A percentile compares a stretch with the other conserved stretches of the same genome.
phyloP scores from a whole-genome alignment of 2,797 vertebrate genomes.

The Crenuchus spilurus region DNA sequence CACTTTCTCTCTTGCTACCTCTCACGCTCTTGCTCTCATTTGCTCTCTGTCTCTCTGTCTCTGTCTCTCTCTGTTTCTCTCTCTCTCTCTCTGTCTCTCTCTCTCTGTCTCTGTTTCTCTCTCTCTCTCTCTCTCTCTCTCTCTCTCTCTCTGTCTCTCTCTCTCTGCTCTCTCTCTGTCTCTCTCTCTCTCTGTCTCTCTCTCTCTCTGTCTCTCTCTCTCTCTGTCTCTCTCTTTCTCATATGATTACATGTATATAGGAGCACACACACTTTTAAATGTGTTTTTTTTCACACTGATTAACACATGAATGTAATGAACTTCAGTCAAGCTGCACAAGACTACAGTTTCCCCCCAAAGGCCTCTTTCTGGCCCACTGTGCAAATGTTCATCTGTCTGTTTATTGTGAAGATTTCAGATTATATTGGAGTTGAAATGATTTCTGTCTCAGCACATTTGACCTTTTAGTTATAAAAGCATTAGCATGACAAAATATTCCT shows the following conservation, averaged over 20 bases:
- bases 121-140: neutral
- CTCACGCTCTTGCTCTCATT: constrained; percentile 46
- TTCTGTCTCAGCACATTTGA: constrained; percentile 27
- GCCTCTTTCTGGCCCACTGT: constrained; percentile 25
- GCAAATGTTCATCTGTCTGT: constrained; percentile 16
- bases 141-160: constrained; percentile 48
- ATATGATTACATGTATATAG: constrained; percentile 1
- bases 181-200: constrained; percentile 24
- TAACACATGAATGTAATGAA: constrained; percentile 24
- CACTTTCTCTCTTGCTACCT: constrained; percentile 11
- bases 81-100: neutral
- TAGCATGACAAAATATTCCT: too few species aligned
- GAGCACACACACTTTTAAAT: too few species aligned
- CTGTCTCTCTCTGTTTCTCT: too few species aligned
- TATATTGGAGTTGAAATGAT: neutral
- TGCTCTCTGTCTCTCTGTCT: constrained; percentile 16
- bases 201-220: constrained; percentile 4
- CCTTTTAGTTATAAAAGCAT: neutral
- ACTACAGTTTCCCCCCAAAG: constrained; percentile 1
- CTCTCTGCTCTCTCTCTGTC: constrained; percentile 54
- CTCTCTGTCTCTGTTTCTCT: neutral
- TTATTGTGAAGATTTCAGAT: constrained; percentile 13
- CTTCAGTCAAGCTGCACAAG: neutral
- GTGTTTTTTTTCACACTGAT: neutral
- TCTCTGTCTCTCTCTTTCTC: constrained; percentile 16